A percentile compares a stretch with the other conserved stretches of the same genome.
Evolutionary conservation across 2,888 invertebrate genomes (phyloP).

Genomic region (Iselma pallidipennis): DNA sequence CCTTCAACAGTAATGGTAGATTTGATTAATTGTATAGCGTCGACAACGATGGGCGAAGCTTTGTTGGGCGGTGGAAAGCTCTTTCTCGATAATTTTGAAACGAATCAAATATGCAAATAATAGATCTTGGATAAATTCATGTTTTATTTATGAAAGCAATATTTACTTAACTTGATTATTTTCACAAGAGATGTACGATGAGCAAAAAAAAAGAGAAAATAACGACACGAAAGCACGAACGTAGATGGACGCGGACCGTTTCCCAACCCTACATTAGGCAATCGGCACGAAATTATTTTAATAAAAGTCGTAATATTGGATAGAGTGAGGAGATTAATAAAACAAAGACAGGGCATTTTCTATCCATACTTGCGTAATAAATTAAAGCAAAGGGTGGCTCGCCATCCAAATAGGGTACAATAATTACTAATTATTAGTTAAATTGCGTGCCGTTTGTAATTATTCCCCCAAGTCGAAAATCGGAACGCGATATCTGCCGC

Average conservation of each 20-base stretch:
- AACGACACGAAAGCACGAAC: slow-evolving; percentile 51
- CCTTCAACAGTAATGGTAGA: not conserved
- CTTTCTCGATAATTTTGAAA: slow-evolving; percentile 45
- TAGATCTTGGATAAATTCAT: slow-evolving; percentile 54
- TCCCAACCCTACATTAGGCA: slow-evolving; percentile 39
- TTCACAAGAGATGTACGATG: slow-evolving; percentile 40
- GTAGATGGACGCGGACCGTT: slow-evolving; percentile 14
- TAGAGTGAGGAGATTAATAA: not conserved
- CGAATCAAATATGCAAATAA: slow-evolving; percentile 57
- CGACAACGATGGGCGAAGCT: not conserved
- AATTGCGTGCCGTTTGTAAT: slow-evolving; percentile 52
- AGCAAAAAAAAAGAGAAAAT: slow-evolving; percentile 37
- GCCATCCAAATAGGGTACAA: slow-evolving; percentile 34
- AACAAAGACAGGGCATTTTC: slow-evolving; percentile 11
- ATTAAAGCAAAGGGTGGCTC: slow-evolving; percentile 38
- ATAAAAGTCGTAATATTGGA: slow-evolving; percentile 6
- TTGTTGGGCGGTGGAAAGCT: not conserved
- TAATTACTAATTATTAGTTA: slow-evolving; percentile 52
- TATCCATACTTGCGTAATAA: slow-evolving; percentile 32
- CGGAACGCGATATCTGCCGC: slow-evolving; percentile 38
- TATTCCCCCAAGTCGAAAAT: slow-evolving; percentile 48
- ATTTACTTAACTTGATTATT: slow-evolving; percentile 57
- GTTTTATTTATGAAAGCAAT: slow-evolving; percentile 57
- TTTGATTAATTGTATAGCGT: not conserved
- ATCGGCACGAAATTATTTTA: slow-evolving; percentile 36